A percentile compares a stretch with the other conserved stretches of the same genome.
Evolutionary conservation across 2,113 vertebrate genomes (phyloP).

Genomic region (Calidris pugnax): DNA sequence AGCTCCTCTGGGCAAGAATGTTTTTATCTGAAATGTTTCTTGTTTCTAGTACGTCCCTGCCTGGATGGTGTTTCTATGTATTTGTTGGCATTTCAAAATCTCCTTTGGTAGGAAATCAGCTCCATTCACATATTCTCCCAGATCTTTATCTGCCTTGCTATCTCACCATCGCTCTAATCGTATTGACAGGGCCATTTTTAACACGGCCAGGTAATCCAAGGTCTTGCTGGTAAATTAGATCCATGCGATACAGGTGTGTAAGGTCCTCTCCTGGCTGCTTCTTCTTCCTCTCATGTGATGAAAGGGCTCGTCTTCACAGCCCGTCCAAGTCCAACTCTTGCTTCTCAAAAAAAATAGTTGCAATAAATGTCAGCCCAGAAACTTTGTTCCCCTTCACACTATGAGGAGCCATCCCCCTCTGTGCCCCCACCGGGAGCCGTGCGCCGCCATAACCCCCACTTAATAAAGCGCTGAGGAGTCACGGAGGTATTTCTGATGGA

Average conservation of each 20-base stretch:
- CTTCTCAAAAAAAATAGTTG: not conserved
- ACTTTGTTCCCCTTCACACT: not conserved
- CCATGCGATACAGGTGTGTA: not conserved
- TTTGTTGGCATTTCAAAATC: not conserved
- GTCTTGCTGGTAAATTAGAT: not conserved
- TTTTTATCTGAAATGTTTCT: not conserved
- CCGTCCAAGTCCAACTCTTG: too few species aligned
- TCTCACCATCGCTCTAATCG: not conserved
- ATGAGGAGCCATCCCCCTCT: not conserved
- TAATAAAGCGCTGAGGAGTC: rapidly evolving
- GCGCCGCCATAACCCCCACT: not conserved
- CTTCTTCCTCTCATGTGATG: not conserved
- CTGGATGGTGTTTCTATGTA: not conserved
- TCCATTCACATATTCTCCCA: not conserved
- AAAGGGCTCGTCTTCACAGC: not conserved
- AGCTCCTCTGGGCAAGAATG: not conserved
- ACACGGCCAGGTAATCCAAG: too few species aligned
- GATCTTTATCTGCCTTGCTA: not conserved
- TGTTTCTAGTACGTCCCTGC: not conserved
- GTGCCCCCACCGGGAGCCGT: rapidly evolving
- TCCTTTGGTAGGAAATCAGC: not conserved
- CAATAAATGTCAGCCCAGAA: not conserved
- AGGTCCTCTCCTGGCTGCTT: not conserved
- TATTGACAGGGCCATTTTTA: not conserved
- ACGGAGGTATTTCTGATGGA: conserved; percentile 9